Percentiles rank a stretch among this genome's conserved stretches.
These are phyloP conservation scores for Polyergus mexicanus DNA, from an alignment of 1,140 invertebrate genomes.

Conservation along the genomic window DNA sequence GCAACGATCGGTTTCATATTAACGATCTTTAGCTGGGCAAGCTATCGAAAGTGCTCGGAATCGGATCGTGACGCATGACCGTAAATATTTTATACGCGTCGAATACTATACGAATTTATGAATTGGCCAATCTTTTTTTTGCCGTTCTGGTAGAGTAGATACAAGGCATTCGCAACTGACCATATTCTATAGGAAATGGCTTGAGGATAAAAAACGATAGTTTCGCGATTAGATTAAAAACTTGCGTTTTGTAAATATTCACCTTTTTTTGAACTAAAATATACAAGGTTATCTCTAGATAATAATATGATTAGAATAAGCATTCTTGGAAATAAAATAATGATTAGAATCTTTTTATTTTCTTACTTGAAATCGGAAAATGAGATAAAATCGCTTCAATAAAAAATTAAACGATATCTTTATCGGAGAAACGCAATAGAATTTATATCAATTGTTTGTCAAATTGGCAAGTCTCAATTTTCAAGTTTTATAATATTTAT, in stretches of 20 bases:
- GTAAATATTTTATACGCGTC: conserved; percentile 30
- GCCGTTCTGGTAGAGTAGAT: conserved; percentile 54
- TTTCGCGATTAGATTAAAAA: conserved; percentile 52
- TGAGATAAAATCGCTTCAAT: not conserved
- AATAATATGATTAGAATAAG: not conserved
- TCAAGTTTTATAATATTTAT: not conserved
- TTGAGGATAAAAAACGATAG: conserved; percentile 21
- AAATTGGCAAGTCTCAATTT: not conserved
- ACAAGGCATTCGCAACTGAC: conserved; percentile 46
- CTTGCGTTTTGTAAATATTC: conserved; percentile 13
- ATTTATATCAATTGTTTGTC: not conserved
- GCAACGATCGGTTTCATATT: conserved; percentile 32
- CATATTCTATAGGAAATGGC: not conserved
- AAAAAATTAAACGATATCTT: not conserved
- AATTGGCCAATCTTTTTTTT: conserved; percentile 42
- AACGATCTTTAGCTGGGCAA: conserved; percentile 37
- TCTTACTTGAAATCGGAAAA: not conserved
- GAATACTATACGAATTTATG: conserved; percentile 52
- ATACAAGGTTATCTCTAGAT: not conserved
- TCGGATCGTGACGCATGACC: conserved; percentile 46
- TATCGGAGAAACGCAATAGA: not conserved
- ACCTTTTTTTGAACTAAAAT: not conserved
- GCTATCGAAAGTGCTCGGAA: conserved; percentile 52
- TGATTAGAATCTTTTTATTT: not conserved
- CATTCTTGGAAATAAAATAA: not conserved